Base-by-base conservation (phyloP, 2,797 vertebrate species). In the Bradypodion pumilum region DNA sequence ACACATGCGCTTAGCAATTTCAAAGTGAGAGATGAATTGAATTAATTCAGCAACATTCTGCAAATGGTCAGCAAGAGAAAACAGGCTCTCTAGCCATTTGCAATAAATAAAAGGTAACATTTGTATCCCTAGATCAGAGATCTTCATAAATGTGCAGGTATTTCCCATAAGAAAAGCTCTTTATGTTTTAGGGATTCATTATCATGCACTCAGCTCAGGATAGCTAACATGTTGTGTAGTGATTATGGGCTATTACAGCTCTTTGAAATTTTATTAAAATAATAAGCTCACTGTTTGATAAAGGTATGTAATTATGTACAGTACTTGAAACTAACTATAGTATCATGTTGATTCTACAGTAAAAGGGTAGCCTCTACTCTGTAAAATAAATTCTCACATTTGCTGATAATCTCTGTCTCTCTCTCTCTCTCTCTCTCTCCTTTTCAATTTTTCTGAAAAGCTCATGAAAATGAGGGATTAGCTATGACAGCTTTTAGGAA, bases 241-340 rank as follows among this genome's bases (percentile, higher is more conserved):
- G 73, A 83, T 80, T 70, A 80, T 74, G 81, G 81, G 56, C 56
- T 70, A 76, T 81, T 70, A 70, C 44, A 65, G 56, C 65, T 81
- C 68, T 63, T 80, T 70, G 74, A 72, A 72, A 84, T 72, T 76
- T 87, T 72, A 84, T 81, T 84, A 84, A 83, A 77, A 84, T 37
- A 77, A 70, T 76, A 80, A 84, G 78, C 68, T 81, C 68, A 65
- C 84, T 84, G 66, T 59, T 78, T n/a, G 68, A 35, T 83, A 76
- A 81, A 76, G 35, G 66, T 81, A 87, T 63, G 66, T 35, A 84
- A 77, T 81, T 72, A 81, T 81, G 73, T 65, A 73, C n/a, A n/a
- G n/a, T n/a, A n/a, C 42, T 84, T 1, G 27, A 73, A 87, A 87
- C 80, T 83, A 83, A 73, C 52, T 44, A n/a, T n/a, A n/a, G n/a